phyloP scores from a whole-genome alignment of 2,113 vertebrate species.

The Danionella cerebrum region DNA sequence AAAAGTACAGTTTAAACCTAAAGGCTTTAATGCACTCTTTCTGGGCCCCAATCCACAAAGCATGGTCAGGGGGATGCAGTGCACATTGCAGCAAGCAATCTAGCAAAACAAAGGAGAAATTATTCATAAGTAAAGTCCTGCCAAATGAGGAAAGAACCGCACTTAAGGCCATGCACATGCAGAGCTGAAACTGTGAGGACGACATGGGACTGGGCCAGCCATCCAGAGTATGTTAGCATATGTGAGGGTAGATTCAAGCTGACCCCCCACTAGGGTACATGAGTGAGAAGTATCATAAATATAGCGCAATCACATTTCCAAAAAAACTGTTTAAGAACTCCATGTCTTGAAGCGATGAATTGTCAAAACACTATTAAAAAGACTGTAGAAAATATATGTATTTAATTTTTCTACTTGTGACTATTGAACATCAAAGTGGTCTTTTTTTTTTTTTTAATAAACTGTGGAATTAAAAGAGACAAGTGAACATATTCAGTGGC shows the following conservation, averaged over 20 bases:
- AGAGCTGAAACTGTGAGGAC: slow-evolving; percentile 23
- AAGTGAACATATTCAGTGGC: too few relatives aligned
- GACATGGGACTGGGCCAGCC: slow-evolving; percentile 40
- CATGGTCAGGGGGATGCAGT: slow-evolving; percentile 1
- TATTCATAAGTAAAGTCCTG: slow-evolving; percentile 57
- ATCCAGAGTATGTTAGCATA: slow-evolving; percentile 29
- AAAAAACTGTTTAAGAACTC: background rate
- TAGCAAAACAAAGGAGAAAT: slow-evolving; percentile 63
- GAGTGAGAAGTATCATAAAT: too few relatives aligned
- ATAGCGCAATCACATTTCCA: too few relatives aligned
- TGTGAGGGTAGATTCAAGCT: background rate
- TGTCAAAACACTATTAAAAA: too few relatives aligned
- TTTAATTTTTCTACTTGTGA: too few relatives aligned
- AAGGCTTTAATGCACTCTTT: too few relatives aligned
- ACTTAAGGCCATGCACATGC: slow-evolving; percentile 48
- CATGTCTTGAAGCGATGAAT: too few relatives aligned
- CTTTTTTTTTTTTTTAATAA: too few relatives aligned
- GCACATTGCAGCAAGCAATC: slow-evolving; percentile 53
- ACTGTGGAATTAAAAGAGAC: too few relatives aligned
- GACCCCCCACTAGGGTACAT: background rate
- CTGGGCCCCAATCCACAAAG: slow-evolving; percentile 38
- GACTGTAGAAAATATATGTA: too few relatives aligned
- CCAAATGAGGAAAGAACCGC: slow-evolving; percentile 58
- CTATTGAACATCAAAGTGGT: too few relatives aligned
- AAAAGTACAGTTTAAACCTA: too few relatives aligned